These are phyloP conservation scores for Corvus cornix DNA, from an alignment of 2,113 vertebrate species.

Conservation along the genomic window DNA sequence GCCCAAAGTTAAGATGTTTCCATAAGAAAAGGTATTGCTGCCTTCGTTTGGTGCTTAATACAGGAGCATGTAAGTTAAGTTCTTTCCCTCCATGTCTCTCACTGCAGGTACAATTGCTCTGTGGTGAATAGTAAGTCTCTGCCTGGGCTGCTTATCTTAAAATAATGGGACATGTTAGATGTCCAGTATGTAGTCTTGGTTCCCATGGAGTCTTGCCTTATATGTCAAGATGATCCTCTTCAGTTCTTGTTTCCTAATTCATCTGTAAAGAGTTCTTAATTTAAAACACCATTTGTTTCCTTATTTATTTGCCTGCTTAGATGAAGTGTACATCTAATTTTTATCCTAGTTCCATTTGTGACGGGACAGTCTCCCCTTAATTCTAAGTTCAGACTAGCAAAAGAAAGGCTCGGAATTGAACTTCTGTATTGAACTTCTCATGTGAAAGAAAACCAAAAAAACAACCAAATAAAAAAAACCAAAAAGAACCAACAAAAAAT, in stretches of 20 bases:
- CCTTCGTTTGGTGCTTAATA: background rate
- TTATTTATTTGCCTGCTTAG: background rate
- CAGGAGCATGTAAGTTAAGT: background rate
- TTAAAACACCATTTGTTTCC: background rate
- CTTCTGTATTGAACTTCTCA: background rate
- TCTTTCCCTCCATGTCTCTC: background rate
- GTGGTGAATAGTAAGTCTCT: background rate
- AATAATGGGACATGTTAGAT: background rate
- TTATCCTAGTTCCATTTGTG: background rate
- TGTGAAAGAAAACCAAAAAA: background rate
- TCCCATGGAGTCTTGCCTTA: background rate
- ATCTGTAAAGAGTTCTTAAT: background rate
- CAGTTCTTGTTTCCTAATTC: background rate
- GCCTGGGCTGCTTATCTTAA: background rate
- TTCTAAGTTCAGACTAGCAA: background rate
- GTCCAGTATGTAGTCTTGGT: background rate
- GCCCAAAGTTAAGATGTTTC: background rate
- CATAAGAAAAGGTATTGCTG: background rate
- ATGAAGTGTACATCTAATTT: background rate
- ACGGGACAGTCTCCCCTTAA: background rate
- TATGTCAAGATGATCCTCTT: background rate
- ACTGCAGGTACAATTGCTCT: background rate
- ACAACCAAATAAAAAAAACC: no score
- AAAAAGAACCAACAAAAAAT: background rate
- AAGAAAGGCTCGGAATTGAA: background rate